phyloP scores from a whole-genome alignment of 2,797 vertebrate genomes.

The Tapirus indicus region DNA sequence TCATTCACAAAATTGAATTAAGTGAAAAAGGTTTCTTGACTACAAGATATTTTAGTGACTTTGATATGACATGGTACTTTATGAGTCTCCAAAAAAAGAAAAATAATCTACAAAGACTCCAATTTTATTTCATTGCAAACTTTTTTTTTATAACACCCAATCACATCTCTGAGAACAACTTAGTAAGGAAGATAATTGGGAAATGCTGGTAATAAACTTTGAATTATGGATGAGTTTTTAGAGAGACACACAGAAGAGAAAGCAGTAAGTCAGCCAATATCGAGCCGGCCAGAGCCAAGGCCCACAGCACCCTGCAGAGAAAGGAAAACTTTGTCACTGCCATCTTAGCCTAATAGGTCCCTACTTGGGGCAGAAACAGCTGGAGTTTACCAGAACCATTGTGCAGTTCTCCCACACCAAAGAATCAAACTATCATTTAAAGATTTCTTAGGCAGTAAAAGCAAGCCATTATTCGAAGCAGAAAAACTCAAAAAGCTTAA shows the following conservation, averaged over 20 bases:
- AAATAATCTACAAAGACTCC: neutral
- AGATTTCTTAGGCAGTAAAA: constrained; percentile 48
- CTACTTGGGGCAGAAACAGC: neutral
- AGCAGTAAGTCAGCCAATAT: neutral
- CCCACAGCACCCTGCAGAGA: neutral
- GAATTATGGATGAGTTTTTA: neutral
- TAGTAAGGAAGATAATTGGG: neutral
- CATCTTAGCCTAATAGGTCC: neutral
- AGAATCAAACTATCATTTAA: constrained; percentile 3
- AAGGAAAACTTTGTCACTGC: too few relatives aligned
- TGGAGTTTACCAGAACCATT: constrained; percentile 4
- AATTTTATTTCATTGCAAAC: neutral
- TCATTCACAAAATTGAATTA: neutral
- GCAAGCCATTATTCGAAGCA: constrained; percentile 38
- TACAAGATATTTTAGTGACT: neutral
- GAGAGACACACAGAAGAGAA: neutral
- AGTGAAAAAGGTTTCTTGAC: neutral
- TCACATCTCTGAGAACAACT: neutral
- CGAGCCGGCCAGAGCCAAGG: neutral
- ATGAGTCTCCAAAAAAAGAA: neutral
- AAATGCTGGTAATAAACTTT: neutral
- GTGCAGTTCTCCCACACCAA: neutral
- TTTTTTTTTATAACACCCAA: neutral
- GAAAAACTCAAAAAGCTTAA: constrained; percentile 59
- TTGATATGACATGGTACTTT: neutral